Conservation (phyloP, 2,888 invertebrate genomes). For the Vannuccia rotundouncinata region DNA sequence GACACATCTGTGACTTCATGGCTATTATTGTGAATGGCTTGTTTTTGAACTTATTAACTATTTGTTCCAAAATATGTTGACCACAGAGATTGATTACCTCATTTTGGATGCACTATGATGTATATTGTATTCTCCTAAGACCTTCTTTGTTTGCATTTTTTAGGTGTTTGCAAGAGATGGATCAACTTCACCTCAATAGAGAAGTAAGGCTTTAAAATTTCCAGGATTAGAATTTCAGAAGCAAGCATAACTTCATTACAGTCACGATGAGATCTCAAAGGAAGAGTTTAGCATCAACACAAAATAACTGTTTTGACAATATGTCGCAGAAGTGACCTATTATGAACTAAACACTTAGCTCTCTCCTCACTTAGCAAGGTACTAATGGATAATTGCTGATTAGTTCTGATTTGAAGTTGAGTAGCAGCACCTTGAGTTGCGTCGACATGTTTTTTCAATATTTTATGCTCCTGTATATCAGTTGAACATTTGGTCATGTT, state of each 20-base stretch:
- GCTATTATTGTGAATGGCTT: neutral
- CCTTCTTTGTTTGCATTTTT: neutral
- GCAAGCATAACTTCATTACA: neutral
- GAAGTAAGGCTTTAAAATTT: neutral
- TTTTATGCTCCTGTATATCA: neutral
- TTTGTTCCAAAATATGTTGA: neutral
- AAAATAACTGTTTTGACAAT: neutral
- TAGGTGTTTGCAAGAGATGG: neutral
- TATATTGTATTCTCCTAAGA: neutral
- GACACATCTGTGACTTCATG: neutral
- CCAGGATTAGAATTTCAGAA: neutral
- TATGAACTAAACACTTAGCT: neutral
- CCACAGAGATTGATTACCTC: slow-evolving; percentile 2
- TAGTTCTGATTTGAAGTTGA: neutral
- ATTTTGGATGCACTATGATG: neutral
- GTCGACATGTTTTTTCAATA: neutral
- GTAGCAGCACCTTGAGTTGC: neutral
- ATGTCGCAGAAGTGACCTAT: slow-evolving; percentile 8
- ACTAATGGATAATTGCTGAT: neutral
- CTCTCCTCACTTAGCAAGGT: neutral
- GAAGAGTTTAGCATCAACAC: neutral
- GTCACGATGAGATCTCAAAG: neutral
- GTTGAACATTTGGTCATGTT: neutral
- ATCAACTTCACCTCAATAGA: neutral
- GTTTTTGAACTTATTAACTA: neutral